These are phyloP conservation scores for Toxonevra muliebris DNA, from an alignment of 2,888 invertebrate species.

Conservation along the genomic window DNA sequence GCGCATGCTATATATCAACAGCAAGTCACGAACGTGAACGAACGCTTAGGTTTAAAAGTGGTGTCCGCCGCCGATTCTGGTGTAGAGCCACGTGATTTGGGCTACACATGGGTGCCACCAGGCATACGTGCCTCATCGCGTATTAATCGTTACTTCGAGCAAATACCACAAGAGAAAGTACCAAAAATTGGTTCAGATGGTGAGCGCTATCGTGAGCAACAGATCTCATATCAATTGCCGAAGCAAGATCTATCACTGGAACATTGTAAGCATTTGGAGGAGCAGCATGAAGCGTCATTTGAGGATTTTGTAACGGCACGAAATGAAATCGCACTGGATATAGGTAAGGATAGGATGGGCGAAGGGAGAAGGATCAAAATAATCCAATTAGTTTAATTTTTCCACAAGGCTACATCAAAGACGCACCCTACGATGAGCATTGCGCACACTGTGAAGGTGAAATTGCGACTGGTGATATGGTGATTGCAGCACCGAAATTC, in stretches of 20 bases:
- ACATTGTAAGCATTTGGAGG: conserved; percentile 87
- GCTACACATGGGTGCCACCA: conserved; percentile 75
- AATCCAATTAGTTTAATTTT: background rate
- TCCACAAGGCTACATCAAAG: conserved; percentile 70
- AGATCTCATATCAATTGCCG: conserved; percentile 89
- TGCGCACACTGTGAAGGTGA: conserved; percentile 86
- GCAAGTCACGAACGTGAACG: conserved; percentile 82
- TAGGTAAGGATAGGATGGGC: conserved; percentile 69
- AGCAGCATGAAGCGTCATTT: conserved; percentile 81
- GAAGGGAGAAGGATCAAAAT: background rate
- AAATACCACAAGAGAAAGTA: conserved; percentile 83
- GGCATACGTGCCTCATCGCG: conserved; percentile 62
- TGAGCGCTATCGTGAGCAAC: conserved; percentile 81
- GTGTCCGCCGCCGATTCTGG: conserved; percentile 68
- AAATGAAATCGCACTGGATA: conserved; percentile 95
- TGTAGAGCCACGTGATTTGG: conserved; percentile 72
- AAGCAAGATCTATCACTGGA: conserved; percentile 91
- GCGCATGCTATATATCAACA: conserved; percentile 90
- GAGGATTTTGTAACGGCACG: conserved; percentile 94
- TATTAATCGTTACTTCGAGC: conserved; percentile 87
- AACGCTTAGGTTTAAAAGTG: conserved; percentile 73
- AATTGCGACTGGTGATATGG: conserved; percentile 82
- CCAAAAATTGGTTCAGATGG: conserved; percentile 80
- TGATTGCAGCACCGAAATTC: conserved; percentile 85
- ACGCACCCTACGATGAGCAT: conserved; percentile 70